Conservation (phyloP, 2,113 vertebrate species). For the Amia ocellicauda region DNA sequence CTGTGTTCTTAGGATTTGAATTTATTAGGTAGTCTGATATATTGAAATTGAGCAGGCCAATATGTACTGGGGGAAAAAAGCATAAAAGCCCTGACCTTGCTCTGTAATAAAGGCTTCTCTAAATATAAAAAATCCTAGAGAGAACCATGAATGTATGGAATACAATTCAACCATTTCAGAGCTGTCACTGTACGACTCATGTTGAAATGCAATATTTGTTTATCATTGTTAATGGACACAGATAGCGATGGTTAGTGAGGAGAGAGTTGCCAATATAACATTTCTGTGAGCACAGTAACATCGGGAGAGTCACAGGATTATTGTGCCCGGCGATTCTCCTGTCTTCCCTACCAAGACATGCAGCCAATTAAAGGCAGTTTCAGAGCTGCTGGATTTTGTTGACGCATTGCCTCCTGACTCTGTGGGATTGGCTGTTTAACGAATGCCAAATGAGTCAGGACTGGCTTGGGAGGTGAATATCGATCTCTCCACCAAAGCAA, state of each 20-base stretch:
- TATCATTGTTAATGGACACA: no score
- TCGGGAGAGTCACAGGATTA: no score
- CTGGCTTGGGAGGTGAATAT: no score
- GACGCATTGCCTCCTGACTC: neutral
- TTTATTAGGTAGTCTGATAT: neutral
- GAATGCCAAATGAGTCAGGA: neutral
- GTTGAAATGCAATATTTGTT: no score
- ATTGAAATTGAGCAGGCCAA: neutral
- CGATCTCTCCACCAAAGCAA: no score
- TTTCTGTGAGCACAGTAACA: no score
- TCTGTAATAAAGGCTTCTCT: neutral
- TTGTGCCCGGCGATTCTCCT: neutral
- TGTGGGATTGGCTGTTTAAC: constrained; percentile 5
- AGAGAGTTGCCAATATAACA: no score
- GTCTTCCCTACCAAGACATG: neutral
- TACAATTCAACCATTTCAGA: no score
- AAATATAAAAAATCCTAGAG: no score
- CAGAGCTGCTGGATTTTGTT: neutral
- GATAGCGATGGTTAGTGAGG: no score
- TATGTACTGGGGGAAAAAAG: neutral
- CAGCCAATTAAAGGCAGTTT: constrained; percentile 23
- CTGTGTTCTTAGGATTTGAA: neutral
- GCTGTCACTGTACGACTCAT: no score
- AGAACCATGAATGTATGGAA: no score
- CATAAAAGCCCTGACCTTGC: constrained; percentile 12